Conservation (phyloP, 2,888 invertebrate genomes). For the Cephus nigrinus region DNA sequence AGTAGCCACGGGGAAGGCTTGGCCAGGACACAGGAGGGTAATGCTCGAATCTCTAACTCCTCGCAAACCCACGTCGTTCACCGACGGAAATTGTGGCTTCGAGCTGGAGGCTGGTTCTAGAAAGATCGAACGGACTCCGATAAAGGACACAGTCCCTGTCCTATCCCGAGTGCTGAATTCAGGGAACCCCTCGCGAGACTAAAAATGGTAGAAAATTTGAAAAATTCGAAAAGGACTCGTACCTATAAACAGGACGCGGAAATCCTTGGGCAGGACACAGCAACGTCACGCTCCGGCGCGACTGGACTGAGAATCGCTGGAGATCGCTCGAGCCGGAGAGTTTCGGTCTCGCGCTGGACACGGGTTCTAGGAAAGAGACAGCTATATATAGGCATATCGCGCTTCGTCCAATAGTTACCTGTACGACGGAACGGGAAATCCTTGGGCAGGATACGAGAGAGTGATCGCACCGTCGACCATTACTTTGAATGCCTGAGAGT, state of each 20-base stretch:
- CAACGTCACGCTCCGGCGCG: slow-evolving; percentile 60
- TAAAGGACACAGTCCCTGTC: neutral
- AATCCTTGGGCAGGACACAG: slow-evolving; percentile 68
- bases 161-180: neutral
- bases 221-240: slow-evolving; percentile 18
- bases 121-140: slow-evolving; percentile 40
- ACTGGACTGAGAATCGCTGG: slow-evolving; percentile 57
- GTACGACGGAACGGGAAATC: slow-evolving; percentile 69
- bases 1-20: slow-evolving; percentile 77
- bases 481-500: slow-evolving; percentile 63
- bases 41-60: slow-evolving; percentile 65
- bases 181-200: neutral
- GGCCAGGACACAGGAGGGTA: slow-evolving; percentile 77
- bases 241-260: slow-evolving; percentile 67
- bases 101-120: slow-evolving; percentile 68
- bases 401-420: slow-evolving; percentile 56
- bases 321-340: slow-evolving; percentile 65
- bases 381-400: neutral
- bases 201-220: neutral
- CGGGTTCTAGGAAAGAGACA: slow-evolving; percentile 67
- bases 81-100: slow-evolving; percentile 65
- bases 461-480: slow-evolving; percentile 63
- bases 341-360: slow-evolving; percentile 70
- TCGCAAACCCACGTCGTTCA: slow-evolving; percentile 63
- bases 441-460: slow-evolving; percentile 69